A percentile compares a stretch with the other conserved stretches of the same genome.
These are phyloP conservation scores for Ctenodactylus gundi DNA, from an alignment of 2,113 vertebrate genomes.

Conservation along the genomic window DNA sequence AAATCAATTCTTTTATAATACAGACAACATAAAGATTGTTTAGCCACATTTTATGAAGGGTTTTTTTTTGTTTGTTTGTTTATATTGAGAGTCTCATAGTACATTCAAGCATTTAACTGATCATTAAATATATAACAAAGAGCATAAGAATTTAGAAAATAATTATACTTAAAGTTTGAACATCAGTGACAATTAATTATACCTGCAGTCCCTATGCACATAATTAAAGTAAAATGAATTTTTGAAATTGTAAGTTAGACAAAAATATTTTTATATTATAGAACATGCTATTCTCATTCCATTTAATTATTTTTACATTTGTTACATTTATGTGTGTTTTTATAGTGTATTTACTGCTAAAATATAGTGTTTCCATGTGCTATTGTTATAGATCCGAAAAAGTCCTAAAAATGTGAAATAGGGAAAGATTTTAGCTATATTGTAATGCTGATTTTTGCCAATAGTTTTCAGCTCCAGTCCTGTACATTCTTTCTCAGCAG, in stretches of 20 bases:
- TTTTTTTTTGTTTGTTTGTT: neutral
- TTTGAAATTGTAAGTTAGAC: constrained; percentile 35
- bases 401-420: neutral
- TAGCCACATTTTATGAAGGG: neutral
- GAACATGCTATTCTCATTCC: neutral
- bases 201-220: neutral
- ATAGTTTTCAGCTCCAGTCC: constrained; percentile 54
- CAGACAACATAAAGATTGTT: neutral
- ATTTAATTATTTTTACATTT: constrained; percentile 6
- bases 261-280: neutral
- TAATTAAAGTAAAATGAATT: constrained; percentile 37
- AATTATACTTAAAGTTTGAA: neutral
- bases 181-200: neutral
- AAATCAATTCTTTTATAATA: neutral
- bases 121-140: neutral
- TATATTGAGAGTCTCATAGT: neutral
- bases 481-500: constrained; percentile 60
- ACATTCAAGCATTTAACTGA: neutral
- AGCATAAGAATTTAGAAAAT: constrained; percentile 27
- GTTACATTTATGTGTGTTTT: neutral
- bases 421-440: constrained; percentile 23
- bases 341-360: neutral
- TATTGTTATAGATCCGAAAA: neutral
- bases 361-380: neutral
- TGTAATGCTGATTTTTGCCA: constrained; percentile 60